These are phyloP conservation scores for Lasaia peninsularis DNA, from an alignment of 1,140 invertebrate species.

Conservation along the genomic window DNA sequence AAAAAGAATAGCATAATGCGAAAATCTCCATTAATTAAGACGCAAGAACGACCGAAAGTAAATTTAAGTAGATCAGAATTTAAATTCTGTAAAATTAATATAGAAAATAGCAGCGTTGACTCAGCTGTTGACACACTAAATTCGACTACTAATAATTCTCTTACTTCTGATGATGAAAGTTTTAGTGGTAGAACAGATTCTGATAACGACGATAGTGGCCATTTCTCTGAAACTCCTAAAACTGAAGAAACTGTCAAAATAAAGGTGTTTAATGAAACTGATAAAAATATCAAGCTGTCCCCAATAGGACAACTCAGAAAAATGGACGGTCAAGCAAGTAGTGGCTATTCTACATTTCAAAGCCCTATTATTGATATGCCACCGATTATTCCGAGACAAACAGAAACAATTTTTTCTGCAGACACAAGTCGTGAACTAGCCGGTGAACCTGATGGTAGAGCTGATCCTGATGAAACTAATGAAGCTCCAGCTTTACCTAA, in stretches of 20 bases:
- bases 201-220: constrained; percentile 72
- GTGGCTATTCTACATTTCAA: constrained; percentile 70
- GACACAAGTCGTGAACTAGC: constrained; percentile 85
- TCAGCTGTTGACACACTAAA: constrained; percentile 64
- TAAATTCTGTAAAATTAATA: constrained; percentile 77
- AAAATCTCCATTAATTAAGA: constrained; percentile 78
- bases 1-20: constrained; percentile 79
- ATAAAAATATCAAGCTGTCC: constrained; percentile 64
- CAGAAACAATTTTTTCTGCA: constrained; percentile 69
- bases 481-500: constrained; percentile 83
- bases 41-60: constrained; percentile 79
- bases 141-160: constrained; percentile 67
- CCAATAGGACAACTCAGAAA: constrained; percentile 67
- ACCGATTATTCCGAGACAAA: constrained; percentile 61
- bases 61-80: constrained; percentile 78
- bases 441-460: constrained; percentile 88
- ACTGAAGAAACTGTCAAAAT: constrained; percentile 73
- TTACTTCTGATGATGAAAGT: constrained; percentile 74
- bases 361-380: constrained; percentile 71
- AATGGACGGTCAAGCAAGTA: constrained; percentile 63
- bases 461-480: constrained; percentile 83
- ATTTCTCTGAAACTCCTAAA: constrained; percentile 70
- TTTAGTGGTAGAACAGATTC: constrained; percentile 72
- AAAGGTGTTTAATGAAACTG: constrained; percentile 68
- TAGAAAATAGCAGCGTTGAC: constrained; percentile 68